Evolutionary conservation across 2,888 invertebrate genomes (phyloP).

Genomic region (Odontocolon sp.): DNA sequence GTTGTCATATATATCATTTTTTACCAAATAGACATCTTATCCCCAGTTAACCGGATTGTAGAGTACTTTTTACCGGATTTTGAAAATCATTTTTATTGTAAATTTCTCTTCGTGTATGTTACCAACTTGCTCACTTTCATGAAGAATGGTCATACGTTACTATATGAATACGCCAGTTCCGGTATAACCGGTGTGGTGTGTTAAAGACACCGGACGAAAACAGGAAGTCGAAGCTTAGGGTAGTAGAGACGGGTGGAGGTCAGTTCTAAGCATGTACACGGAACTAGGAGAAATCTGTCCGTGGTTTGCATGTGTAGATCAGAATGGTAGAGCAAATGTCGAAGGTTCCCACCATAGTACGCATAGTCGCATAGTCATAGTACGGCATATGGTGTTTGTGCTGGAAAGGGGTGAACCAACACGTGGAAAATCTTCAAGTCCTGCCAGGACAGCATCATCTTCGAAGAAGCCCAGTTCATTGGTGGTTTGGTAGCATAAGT

Average conservation of each 20-base stretch:
- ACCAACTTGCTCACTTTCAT: too few relatives aligned
- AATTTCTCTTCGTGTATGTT: too few relatives aligned
- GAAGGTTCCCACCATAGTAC: neutral
- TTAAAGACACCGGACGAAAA: constrained; percentile 67
- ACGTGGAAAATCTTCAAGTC: constrained; percentile 68
- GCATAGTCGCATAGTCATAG: constrained; percentile 1
- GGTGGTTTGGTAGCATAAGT: neutral
- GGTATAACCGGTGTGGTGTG: constrained; percentile 12
- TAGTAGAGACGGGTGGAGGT: constrained; percentile 69
- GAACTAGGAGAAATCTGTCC: neutral
- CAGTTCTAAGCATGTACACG: neutral
- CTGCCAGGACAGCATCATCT: constrained; percentile 69
- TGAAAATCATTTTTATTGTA: too few relatives aligned
- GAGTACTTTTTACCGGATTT: too few relatives aligned
- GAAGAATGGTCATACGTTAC: neutral
- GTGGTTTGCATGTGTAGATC: neutral
- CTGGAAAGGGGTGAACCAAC: constrained; percentile 63
- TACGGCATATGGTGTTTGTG: constrained; percentile 53
- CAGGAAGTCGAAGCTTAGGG: constrained; percentile 72
- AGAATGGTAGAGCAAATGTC: neutral
- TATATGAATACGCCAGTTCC: constrained; percentile 16
- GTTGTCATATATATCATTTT: too few relatives aligned
- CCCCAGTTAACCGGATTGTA: too few relatives aligned
- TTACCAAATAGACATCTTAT: too few relatives aligned
- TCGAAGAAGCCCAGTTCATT: too few relatives aligned